Base-by-base conservation (phyloP, 1,140 invertebrate species). In the Monomorium pharaonis region DNA sequence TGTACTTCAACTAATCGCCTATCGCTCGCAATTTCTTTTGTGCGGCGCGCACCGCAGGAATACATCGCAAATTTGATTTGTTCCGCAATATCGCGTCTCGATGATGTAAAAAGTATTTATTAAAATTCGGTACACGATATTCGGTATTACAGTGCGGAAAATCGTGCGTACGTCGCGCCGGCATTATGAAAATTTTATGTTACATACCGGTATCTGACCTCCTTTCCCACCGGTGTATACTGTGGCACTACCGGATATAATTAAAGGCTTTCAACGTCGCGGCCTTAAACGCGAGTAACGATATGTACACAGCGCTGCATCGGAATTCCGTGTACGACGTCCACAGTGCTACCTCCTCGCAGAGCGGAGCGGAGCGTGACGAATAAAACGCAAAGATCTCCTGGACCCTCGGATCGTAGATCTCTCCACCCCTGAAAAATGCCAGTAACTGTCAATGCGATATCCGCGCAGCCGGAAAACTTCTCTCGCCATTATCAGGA, bases 171-270 rank as follows among this genome's bases (percentile, higher is more conserved):
- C 5, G 60, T 9, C 30, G 27, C 5, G 60, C 16, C 30, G 27
- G 7, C 5, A n/a, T 63, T 63, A 63, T 63, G 60, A 63, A 63
- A 63, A 63, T 63, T 63, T 63, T 63, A 33, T 12, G 27, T n/a
- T 63, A 4, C 33, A 42, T 65, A 65, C 33, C 62, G 33, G 2
- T 65, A 42, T 65, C 33, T 21, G 62, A 42, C 62, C 33, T 21
- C 33, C 33, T 65, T 65, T n/a, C n/a, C n/a, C n/a, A 7, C 33
- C 62, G n/a, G n/a, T n/a, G n/a, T n/a, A 63, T 63, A 37, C 18
- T n/a, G 33, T n/a, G n/a, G n/a, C n/a, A n/a, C n/a, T n/a, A n/a
- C n/a, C n/a, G n/a, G n/a, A n/a, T 65, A 65, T 65, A 65, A 65
- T 65, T 65, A 21, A 21, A n/a, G 30, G 37, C n/a, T 65, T 42